Evolutionary conservation across 2,797 vertebrate genomes (phyloP).

Genomic region (Micrastur ruficollis): DNA sequence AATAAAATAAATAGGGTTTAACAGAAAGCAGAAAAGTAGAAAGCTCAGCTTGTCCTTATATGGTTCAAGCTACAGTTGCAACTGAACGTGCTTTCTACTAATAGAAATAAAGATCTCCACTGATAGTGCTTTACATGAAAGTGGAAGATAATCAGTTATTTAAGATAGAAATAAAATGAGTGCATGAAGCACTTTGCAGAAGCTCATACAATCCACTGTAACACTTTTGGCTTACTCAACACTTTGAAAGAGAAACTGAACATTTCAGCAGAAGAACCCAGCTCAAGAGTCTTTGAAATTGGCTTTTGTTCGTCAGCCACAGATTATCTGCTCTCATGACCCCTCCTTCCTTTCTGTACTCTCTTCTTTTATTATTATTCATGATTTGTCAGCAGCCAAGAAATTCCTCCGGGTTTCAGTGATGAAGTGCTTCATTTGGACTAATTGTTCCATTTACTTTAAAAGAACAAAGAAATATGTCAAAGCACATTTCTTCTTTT

Average conservation of each 20-base stretch:
- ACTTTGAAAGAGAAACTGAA: not conserved
- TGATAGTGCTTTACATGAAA: not conserved
- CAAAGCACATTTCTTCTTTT: conserved; percentile 12
- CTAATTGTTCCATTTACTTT: conserved; percentile 28
- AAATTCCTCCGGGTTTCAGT: conserved; percentile 11
- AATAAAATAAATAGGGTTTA: not conserved
- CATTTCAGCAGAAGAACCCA: not conserved
- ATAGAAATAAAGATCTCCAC: not conserved
- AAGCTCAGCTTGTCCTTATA: not conserved
- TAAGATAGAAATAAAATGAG: not conserved
- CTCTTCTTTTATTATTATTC: not conserved
- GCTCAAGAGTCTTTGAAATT: not conserved
- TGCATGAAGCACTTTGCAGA: not conserved
- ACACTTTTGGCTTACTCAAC: not conserved
- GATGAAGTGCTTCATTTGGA: conserved; percentile 36
- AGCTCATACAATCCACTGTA: not conserved
- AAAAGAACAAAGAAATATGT: conserved; percentile 2
- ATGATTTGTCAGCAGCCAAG: not conserved
- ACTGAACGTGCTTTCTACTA: not conserved
- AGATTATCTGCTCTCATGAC: not conserved
- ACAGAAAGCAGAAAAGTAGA: not conserved
- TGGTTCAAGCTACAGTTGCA: not conserved
- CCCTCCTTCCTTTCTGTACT: not conserved
- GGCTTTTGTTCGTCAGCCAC: not conserved
- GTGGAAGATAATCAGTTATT: not conserved